Evolutionary conservation across 1,140 invertebrate species (phyloP).

Genomic region (Diachasmimorpha longicaudata): DNA sequence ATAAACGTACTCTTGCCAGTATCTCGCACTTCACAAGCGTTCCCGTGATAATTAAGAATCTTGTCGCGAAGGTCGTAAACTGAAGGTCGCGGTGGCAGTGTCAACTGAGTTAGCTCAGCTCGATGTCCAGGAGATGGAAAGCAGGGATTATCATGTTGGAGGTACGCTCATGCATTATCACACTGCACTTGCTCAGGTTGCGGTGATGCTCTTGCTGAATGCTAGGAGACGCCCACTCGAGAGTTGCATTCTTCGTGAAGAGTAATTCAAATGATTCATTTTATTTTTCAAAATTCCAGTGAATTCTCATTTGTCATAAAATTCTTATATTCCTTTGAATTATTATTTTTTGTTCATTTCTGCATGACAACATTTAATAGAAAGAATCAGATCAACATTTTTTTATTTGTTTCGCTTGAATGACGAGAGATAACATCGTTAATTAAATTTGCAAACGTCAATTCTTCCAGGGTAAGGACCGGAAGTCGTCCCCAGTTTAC

Average conservation of each 20-base stretch:
- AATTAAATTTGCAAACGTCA: background rate
- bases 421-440: background rate
- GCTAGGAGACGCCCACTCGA: conserved; percentile 78
- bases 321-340: no score
- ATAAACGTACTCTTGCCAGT: no score
- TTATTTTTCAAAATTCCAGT: background rate
- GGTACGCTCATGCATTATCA: conserved; percentile 83
- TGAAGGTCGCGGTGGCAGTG: conserved; percentile 75
- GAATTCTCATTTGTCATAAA: no score
- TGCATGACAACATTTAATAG: no score
- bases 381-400: no score
- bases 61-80: conserved; percentile 60
- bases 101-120: conserved; percentile 83
- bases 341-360: no score
- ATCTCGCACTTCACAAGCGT: no score
- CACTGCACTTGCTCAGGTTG: conserved; percentile 82
- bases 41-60: background rate
- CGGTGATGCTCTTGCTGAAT: conserved; percentile 76
- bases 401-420: background rate
- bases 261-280: background rate
- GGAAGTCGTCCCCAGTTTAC: conserved; percentile 69
- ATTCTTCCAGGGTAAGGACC: conserved; percentile 67
- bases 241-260: conserved; percentile 69
- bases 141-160: conserved; percentile 72
- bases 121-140: conserved; percentile 70